phyloP scores from a whole-genome alignment of 2,797 vertebrate genomes.

The Smutsia temminckii region DNA sequence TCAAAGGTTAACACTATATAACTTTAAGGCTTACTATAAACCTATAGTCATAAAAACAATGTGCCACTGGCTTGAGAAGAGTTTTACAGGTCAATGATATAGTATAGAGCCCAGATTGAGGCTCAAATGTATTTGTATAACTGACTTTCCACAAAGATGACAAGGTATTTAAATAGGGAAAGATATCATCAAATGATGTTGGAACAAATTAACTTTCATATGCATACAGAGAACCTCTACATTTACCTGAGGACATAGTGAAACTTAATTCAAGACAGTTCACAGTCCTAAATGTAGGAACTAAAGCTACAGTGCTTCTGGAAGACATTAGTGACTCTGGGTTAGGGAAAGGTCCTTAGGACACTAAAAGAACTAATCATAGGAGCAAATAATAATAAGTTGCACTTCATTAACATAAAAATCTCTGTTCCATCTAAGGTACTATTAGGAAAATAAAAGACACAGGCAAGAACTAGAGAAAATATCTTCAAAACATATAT shows the following conservation, averaged over 20 bases:
- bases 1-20: not conserved
- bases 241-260: not conserved
- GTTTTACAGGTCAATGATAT: not conserved
- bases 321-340: not conserved
- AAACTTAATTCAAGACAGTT: slow-evolving; percentile 2
- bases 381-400: not conserved
- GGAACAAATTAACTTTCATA: not conserved
- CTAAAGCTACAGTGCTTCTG: not conserved
- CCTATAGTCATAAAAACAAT: not conserved
- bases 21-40: not conserved
- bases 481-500: not conserved
- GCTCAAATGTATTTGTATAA: not conserved
- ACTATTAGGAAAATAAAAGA: not conserved
- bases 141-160: not conserved
- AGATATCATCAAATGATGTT: not conserved
- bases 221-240: not conserved
- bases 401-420: not conserved
- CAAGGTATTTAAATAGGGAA: not conserved
- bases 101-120: not conserved
- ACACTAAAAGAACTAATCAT: not conserved
- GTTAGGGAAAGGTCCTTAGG: not conserved
- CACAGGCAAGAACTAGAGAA: not conserved
- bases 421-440: not conserved
- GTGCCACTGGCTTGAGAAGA: not conserved
- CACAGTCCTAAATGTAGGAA: not conserved